These are phyloP conservation scores for Drosophila austrosaltans DNA, from an alignment of 2,888 invertebrate species.

Conservation along the genomic window DNA sequence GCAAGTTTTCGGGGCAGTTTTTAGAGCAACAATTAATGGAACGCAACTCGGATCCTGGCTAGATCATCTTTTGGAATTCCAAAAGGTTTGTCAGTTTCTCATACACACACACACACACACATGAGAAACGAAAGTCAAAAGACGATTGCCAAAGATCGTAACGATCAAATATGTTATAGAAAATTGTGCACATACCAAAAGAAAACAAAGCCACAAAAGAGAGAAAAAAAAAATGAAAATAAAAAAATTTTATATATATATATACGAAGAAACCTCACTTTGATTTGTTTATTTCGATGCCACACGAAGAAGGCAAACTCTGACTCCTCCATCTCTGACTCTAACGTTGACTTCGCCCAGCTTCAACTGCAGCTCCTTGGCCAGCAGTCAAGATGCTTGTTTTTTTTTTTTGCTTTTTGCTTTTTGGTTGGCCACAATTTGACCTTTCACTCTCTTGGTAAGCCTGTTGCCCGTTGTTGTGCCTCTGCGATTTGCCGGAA, in stretches of 20 bases:
- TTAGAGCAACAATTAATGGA: slow-evolving; percentile 62
- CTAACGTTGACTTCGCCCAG: slow-evolving; percentile 28
- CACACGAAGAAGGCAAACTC: slow-evolving; percentile 19
- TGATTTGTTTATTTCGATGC: slow-evolving; percentile 24
- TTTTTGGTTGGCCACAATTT: slow-evolving; percentile 70
- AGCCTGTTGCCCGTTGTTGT: slow-evolving; percentile 6
- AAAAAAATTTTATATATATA: not conserved
- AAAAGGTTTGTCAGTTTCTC: slow-evolving; percentile 78
- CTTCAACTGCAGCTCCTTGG: slow-evolving; percentile 62
- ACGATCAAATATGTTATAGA: slow-evolving; percentile 23
- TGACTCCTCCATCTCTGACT: slow-evolving; percentile 22
- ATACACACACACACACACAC: slow-evolving; percentile 41
- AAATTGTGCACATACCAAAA: slow-evolving; percentile 17
- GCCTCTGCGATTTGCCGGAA: slow-evolving; percentile 68
- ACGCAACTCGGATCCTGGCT: slow-evolving; percentile 9
- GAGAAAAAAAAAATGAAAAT: slow-evolving; percentile 1
- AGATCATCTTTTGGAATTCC: slow-evolving; percentile 60
- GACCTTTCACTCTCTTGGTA: slow-evolving; percentile 66
- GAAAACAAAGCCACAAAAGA: slow-evolving; percentile 13
- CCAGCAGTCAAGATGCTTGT: slow-evolving; percentile 48
- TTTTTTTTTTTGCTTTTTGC: slow-evolving; percentile 46
- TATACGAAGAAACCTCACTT: slow-evolving; percentile 16
- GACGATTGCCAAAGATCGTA: slow-evolving; percentile 21
- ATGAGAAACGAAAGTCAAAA: slow-evolving; percentile 18
- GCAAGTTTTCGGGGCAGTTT: slow-evolving; percentile 40